A percentile compares a stretch with the other conserved stretches of the same genome.
phyloP scores from a whole-genome alignment of 2,113 vertebrate species.

The Cercopithecus mona region DNA sequence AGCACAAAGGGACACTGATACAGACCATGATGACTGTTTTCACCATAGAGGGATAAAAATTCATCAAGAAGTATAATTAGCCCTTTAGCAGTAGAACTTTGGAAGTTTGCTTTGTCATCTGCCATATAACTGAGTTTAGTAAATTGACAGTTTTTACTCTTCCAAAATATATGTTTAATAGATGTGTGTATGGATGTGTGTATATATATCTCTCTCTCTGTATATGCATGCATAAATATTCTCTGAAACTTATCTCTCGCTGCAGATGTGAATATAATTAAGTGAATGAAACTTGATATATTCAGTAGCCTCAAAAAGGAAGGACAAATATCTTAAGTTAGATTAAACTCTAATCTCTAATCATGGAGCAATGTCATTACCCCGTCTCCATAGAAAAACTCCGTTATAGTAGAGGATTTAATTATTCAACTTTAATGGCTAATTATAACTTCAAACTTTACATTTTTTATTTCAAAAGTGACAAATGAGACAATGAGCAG shows the following conservation, averaged over 20 bases:
- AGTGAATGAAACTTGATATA: background rate
- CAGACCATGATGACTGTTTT: background rate
- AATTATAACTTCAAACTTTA: slow-evolving; percentile 40
- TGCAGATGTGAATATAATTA: background rate
- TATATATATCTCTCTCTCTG: background rate
- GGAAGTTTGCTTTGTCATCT: background rate
- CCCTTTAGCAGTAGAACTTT: background rate
- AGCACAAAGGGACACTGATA: background rate
- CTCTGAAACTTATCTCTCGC: background rate
- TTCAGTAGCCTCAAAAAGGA: background rate
- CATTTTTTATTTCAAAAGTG: background rate
- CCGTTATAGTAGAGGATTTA: slow-evolving; percentile 1
- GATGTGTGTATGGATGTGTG: background rate
- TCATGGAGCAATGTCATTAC: background rate
- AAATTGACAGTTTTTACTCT: background rate
- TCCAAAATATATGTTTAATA: background rate
- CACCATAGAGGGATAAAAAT: background rate
- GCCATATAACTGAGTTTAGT: background rate
- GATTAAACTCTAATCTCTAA: slow-evolving; percentile 30
- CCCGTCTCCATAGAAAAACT: slow-evolving; percentile 8
- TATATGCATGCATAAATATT: background rate
- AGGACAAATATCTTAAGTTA: background rate
- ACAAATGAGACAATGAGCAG: slow-evolving; percentile 35
- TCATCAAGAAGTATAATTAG: background rate
- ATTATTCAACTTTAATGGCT: slow-evolving; percentile 38